Base-by-base conservation (phyloP, 2,797 vertebrate species). In the Xenops minutus region DNA sequence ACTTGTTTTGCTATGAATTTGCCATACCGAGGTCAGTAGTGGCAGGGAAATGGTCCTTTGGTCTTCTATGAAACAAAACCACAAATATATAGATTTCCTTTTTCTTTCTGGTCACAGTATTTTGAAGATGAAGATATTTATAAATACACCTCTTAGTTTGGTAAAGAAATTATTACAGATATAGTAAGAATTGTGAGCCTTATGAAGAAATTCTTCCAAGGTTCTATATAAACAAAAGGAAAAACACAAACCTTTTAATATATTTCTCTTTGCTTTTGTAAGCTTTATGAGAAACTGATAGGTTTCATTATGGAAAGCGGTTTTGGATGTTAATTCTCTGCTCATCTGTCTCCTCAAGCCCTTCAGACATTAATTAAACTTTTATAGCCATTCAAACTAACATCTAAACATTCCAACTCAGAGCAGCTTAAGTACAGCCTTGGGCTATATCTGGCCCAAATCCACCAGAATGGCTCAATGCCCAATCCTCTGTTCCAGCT, bases 291-390 rank as follows among this genome's bases (percentile, higher is more conserved):
- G 59, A 76, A 85, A 81, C 55, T 49, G 34, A 44, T 85, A 85
- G 22, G 34, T 71, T 90, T 90, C 88, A 71, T 79, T 84, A 88
- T 52, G 37, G 44, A 49, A 95, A 95, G 63, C 56, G 88, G 41
- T 20, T 92, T 92, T 74, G 59, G 48, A 88, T 94, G 77, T 90
- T 93, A 96, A 94, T 89, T 95, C 93, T 94, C 63, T 59, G 59
- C 64, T 97, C 91, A 95, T 96, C 94, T 87, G 74, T 88, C 83
- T 95, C 90, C 80, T 59, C 77, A 92, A 56, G 46, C 67, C 73
- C 88, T 85, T 96, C 92, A 95, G 95, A 96, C 77, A 74, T 93
- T 96, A 95, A 97, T 97, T 97, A 96, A 95, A 95, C 89, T 95
- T 95, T 94, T 82, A 96, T 89, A 96, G 74, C 59, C 80, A 87